Evolutionary conservation across 2,113 vertebrate genomes (phyloP), one percentile per base, ranked within the genome.

Genomic region (Zosterops pallidus): DNA sequence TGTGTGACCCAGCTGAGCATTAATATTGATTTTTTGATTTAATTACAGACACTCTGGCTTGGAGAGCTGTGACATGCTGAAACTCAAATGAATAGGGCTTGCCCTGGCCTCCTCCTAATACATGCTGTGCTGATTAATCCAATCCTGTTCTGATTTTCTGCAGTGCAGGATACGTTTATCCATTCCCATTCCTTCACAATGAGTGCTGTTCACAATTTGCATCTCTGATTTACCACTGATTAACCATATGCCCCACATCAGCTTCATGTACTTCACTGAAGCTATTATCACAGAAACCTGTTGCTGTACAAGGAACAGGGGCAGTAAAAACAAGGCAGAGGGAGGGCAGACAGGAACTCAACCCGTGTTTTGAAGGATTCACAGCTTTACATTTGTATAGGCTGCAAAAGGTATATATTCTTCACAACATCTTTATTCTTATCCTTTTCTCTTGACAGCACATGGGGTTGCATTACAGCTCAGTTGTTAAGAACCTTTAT

Each of bases 11-110:
- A 86, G 76, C 60, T 86, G 42, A 95, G 92, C 64, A 90, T 83
- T 94, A 88, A 78, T 72, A 90, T 28, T 92, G 88, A 93, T 93
- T 95, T 91, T 90, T 79, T 57, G 79, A 93, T 95, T 94, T 95
- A 93, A 95, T 95, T 90, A 93, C 85, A 84, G 88, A 92, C 83
- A 84, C 77, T 91, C 72, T 81, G 85, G 85, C 77, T 90, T 93
- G 80, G 57, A 85, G 69, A 97, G 76, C 90, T 89, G 84, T 89
- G 88, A 96, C 79, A 84, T 60, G 59, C 41, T 94, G 83, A 89
- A 93, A 96, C 59, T 89, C 85, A 90, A 63, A 92, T 92, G 92
- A 92, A 93, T 46, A 84, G 79, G 76, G 52, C 71, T 95, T 89
- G 87, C 85, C 79, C 90, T 78, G 72, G 57, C 56, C 72, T 90